A percentile compares a stretch with the other conserved stretches of the same genome.
These are phyloP conservation scores for Cydia splendana DNA, from an alignment of 1,140 invertebrate species.

Conservation along the genomic window DNA sequence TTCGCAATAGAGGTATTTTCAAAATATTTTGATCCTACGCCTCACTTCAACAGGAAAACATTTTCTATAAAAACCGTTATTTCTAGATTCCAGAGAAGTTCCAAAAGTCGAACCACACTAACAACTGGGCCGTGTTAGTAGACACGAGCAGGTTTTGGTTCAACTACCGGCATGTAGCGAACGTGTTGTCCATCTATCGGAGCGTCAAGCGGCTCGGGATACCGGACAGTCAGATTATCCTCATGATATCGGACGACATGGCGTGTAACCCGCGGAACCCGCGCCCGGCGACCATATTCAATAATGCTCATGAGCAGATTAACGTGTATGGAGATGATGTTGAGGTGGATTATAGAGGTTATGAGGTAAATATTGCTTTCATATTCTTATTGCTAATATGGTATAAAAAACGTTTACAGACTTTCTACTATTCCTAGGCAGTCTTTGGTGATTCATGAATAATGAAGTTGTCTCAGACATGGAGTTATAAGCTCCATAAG, in stretches of 20 bases:
- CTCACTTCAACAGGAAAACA: neutral
- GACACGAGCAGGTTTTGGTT: conserved; percentile 99
- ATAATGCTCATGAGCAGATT: conserved; percentile 98
- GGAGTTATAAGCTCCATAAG: too few species aligned
- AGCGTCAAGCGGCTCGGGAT: conserved; percentile 98
- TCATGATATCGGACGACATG: conserved; percentile 99
- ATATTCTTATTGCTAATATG: too few species aligned
- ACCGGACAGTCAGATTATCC: conserved; percentile 97
- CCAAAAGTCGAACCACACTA: conserved; percentile 89
- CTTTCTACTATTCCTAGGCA: too few species aligned
- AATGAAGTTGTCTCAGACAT: too few species aligned
- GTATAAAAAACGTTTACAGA: too few species aligned
- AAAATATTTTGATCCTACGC: neutral
- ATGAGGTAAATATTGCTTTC: conserved; percentile 85
- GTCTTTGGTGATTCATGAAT: too few species aligned
- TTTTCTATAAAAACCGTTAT: neutral
- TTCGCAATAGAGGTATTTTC: conserved; percentile 33
- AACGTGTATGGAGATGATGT: conserved; percentile 99
- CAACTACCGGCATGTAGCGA: conserved; percentile 99
- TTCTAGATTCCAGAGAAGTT: conserved; percentile 74
- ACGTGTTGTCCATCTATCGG: conserved; percentile 98
- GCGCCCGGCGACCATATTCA: conserved; percentile 98
- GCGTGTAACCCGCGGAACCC: conserved; percentile 99
- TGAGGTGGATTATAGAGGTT: conserved; percentile 99
- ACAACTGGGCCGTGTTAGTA: conserved; percentile 99